Conservation (phyloP, 1,140 invertebrate species). For the Temnothorax curvispinosus region DNA sequence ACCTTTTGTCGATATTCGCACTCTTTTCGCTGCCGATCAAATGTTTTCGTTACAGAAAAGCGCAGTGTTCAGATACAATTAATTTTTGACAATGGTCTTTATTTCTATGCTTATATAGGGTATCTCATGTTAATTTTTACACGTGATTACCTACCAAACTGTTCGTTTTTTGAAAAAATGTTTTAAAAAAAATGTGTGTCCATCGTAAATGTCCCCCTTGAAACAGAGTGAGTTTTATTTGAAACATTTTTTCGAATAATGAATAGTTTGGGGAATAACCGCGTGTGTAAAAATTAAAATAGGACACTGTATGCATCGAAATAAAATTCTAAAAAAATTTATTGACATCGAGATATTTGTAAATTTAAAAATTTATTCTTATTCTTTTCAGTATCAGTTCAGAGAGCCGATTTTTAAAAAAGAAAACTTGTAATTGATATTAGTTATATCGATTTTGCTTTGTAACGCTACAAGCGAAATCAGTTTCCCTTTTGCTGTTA, state of each 20-base stretch:
- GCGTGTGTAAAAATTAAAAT: no score
- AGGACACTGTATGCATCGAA: background rate
- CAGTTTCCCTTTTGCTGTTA: constrained; percentile 11
- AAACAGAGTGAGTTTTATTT: no score
- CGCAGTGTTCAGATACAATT: background rate
- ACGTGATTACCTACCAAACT: no score
- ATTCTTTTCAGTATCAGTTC: background rate
- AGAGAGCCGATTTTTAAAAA: background rate
- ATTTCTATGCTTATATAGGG: background rate
- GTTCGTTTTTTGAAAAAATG: no score
- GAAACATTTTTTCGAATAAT: no score
- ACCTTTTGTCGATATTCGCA: background rate
- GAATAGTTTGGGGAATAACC: no score
- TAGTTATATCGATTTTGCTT: background rate
- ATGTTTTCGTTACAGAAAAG: background rate
- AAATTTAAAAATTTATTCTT: background rate
- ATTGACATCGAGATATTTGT: background rate
- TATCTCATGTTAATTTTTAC: no score
- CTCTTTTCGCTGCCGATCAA: background rate
- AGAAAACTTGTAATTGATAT: background rate
- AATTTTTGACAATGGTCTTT: background rate
- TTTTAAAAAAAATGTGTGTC: no score
- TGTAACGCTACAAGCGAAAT: constrained; percentile 2
- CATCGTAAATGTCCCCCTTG: no score
- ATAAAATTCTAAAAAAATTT: background rate